Evolutionary conservation across 2,113 vertebrate genomes (phyloP), one percentile per base, ranked within the genome.

Genomic region (Alectura lathami): DNA sequence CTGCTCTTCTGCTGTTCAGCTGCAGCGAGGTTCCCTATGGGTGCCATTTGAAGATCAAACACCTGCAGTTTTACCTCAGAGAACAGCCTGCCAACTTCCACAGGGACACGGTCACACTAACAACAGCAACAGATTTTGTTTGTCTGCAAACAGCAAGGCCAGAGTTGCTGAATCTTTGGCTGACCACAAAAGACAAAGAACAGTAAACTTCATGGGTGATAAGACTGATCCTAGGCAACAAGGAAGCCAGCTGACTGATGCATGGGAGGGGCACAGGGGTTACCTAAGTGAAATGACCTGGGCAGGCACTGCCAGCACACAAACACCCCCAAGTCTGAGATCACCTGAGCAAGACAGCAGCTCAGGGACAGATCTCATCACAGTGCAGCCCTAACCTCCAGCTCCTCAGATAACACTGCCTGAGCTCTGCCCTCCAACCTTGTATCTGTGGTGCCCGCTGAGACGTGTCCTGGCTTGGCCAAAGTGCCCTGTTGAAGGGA

Each of bases 171-270:
- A 77, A 88, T 74, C 56, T 83, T 60, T 94, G 50, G 16, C 64
- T 70, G 86, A 86, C 48, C 73, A 53, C 57, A 62, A 76, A 70
- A 90, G 88, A 76, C 56, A 2, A 3, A 93, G 85, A 81, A 72
- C 89, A 91, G 79, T 86, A 81, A 94, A 91, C 85, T 83, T 92
- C 17, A 73, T 34, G 67, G 53, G 57, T n/a, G 88, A 93, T 95
- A 96, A 59, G 90, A 50, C 53, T 27, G 5, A 56, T 86, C 69
- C 66, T 69, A 91, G 53, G 54, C 60, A 75, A 67, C 2, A 2
- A 36, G 40, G 54, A 66, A 75, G 47, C 17, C 3, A 4, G 20
- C 27, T 77, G 54, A 45, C 4, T 74, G 50, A 83, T 77, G 42
- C 60, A 50, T 10, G 16, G 62, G 53, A 94, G 27, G n/a, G 68